Evolutionary conservation across 2,797 vertebrate species (phyloP).

Genomic region (Melanotaenia nigrans): DNA sequence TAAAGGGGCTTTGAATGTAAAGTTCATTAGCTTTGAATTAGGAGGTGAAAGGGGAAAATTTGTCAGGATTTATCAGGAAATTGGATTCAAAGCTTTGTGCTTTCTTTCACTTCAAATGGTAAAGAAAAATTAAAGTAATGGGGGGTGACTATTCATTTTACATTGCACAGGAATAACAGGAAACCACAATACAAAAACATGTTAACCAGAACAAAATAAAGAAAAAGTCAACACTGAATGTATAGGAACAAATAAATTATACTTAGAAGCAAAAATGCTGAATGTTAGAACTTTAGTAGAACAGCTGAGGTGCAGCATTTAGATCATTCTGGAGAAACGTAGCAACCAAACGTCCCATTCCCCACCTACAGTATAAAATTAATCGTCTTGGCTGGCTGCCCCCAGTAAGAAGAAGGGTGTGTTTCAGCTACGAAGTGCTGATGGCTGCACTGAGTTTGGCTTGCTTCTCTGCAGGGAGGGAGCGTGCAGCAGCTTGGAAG

Average conservation of each 20-base stretch:
- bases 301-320: conserved; percentile 46
- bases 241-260: conserved; percentile 65
- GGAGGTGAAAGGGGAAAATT: conserved; percentile 7
- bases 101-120: conserved; percentile 33
- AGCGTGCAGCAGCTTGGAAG: conserved; percentile 82
- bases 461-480: conserved; percentile 83
- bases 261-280: conserved; percentile 24
- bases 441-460: conserved; percentile 71
- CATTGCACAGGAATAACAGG: conserved; percentile 26
- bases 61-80: conserved; percentile 28
- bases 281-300: conserved; percentile 29
- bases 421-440: conserved; percentile 61
- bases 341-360: conserved; percentile 37
- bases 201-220: conserved; percentile 45
- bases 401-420: conserved; percentile 18
- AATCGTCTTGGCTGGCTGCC: conserved; percentile 28
- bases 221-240: conserved; percentile 47
- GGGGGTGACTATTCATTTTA: background rate
- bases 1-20: background rate
- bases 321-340: conserved; percentile 11
- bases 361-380: conserved; percentile 46
- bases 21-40: background rate
- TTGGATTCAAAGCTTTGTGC: conserved; percentile 42
- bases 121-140: conserved; percentile 17
- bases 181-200: conserved; percentile 29